These are phyloP conservation scores for Heteromyza rotundicornis DNA, from an alignment of 2,888 invertebrate genomes.

Conservation along the genomic window DNA sequence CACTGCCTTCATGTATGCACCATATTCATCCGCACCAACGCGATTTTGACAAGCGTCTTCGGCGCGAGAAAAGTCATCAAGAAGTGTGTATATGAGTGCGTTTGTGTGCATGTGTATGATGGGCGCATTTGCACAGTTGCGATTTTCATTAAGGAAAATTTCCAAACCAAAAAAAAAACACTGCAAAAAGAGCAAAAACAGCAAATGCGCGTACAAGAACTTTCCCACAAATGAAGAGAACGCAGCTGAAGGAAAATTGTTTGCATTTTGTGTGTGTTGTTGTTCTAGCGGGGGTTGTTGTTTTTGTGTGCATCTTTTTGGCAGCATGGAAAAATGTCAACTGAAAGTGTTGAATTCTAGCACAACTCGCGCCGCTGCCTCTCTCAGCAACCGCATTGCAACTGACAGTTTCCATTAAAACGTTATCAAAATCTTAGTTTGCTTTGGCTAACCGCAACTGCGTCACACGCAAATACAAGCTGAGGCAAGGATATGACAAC, in stretches of 20 bases:
- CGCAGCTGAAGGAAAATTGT: neutral
- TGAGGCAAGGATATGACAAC: slow-evolving; percentile 13
- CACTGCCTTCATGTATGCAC: no score
- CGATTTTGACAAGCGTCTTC: neutral
- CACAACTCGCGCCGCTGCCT: slow-evolving; percentile 34
- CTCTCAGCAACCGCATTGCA: slow-evolving; percentile 34
- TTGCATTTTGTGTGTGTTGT: slow-evolving; percentile 27
- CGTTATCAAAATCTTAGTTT: slow-evolving; percentile 51
- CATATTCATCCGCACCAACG: no score
- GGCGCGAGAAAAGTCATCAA: neutral
- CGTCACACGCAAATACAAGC: slow-evolving; percentile 27
- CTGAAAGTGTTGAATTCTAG: slow-evolving; percentile 52
- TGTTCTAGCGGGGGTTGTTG: slow-evolving; percentile 18
- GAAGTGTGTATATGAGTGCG: neutral
- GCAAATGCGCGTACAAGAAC: neutral
- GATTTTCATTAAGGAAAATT: slow-evolving; percentile 40
- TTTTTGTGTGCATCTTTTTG: slow-evolving; percentile 36
- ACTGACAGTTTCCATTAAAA: slow-evolving; percentile 58
- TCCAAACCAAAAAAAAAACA: slow-evolving; percentile 36
- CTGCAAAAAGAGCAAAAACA: slow-evolving; percentile 13
- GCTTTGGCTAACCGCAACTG: slow-evolving; percentile 39
- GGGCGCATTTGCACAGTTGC: slow-evolving; percentile 38
- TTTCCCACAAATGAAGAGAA: neutral
- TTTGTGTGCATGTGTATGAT: neutral
- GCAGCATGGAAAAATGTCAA: slow-evolving; percentile 43